These are phyloP conservation scores for Procavia capensis DNA, from an alignment of 2,113 vertebrate genomes.

Conservation along the genomic window DNA sequence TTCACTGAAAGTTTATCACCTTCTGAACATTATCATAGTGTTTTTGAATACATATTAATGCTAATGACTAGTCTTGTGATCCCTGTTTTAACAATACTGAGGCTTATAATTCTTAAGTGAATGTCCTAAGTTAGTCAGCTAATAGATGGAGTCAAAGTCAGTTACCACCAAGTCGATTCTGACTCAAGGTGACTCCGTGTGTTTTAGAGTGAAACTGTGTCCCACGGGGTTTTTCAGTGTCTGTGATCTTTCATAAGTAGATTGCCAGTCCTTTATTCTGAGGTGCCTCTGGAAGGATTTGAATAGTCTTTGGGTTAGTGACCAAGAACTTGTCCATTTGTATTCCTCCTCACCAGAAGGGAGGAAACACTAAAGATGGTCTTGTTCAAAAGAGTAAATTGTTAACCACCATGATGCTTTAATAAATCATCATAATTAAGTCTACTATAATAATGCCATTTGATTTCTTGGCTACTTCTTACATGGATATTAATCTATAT, in stretches of 20 bases:
- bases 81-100: neutral
- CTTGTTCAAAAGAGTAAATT: neutral
- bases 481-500: too few relatives aligned
- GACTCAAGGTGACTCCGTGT: neutral
- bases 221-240: neutral
- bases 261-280: neutral
- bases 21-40: neutral
- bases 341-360: accelerated
- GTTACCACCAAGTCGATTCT: neutral
- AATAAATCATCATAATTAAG: neutral
- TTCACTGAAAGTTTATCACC: neutral
- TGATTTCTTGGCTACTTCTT: too few relatives aligned
- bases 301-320: too few relatives aligned
- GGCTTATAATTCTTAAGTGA: neutral
- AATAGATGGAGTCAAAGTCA: neutral
- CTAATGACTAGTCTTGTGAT: neutral
- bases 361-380: too few relatives aligned
- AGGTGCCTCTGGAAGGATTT: neutral
- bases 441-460: neutral
- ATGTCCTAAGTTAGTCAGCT: neutral
- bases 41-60: neutral
- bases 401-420: neutral
- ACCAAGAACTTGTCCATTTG: too few relatives aligned
- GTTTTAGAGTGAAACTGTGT: neutral
- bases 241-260: neutral